Conservation (phyloP, 1,140 invertebrate genomes). For the Diorhabda carinulata region DNA sequence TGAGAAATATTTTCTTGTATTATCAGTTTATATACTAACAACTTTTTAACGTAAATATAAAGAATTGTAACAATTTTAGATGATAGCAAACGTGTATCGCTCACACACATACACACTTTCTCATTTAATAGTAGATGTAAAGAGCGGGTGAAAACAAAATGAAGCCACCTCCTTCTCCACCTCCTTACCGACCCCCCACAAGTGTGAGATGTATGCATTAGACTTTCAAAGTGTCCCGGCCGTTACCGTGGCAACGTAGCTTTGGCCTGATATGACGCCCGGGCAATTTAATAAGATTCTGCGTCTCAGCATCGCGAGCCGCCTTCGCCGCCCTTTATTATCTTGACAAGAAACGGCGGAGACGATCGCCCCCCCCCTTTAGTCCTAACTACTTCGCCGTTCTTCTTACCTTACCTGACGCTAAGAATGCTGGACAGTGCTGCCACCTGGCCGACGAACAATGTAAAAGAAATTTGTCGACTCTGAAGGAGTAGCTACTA, state of each 20-base stretch:
- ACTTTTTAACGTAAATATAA: too few relatives aligned
- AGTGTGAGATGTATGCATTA: slow-evolving; percentile 50
- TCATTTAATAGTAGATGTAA: slow-evolving; percentile 8
- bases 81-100: too few relatives aligned
- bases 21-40: too few relatives aligned
- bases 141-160: slow-evolving; percentile 17
- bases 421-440: slow-evolving; percentile 8
- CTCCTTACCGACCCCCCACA: slow-evolving; percentile 40
- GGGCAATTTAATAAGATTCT: slow-evolving; percentile 50
- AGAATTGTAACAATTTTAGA: too few relatives aligned
- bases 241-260: slow-evolving; percentile 47
- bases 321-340: slow-evolving; percentile 22
- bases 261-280: slow-evolving; percentile 48
- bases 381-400: slow-evolving; percentile 7
- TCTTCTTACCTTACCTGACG: slow-evolving; percentile 11
- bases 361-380: slow-evolving; percentile 29
- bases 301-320: slow-evolving; percentile 38
- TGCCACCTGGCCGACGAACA: slow-evolving; percentile 6
- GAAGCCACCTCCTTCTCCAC: slow-evolving; percentile 34
- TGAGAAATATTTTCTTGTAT: too few relatives aligned
- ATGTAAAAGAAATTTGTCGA: not conserved
- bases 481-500: not conserved
- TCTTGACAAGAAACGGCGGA: slow-evolving; percentile 18
- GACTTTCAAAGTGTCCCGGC: slow-evolving; percentile 50
- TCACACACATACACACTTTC: slow-evolving; percentile 1